Evolutionary conservation across 2,888 invertebrate genomes (phyloP), one percentile per base, ranked within the genome.

Genomic region (Blastobasis adustella): DNA sequence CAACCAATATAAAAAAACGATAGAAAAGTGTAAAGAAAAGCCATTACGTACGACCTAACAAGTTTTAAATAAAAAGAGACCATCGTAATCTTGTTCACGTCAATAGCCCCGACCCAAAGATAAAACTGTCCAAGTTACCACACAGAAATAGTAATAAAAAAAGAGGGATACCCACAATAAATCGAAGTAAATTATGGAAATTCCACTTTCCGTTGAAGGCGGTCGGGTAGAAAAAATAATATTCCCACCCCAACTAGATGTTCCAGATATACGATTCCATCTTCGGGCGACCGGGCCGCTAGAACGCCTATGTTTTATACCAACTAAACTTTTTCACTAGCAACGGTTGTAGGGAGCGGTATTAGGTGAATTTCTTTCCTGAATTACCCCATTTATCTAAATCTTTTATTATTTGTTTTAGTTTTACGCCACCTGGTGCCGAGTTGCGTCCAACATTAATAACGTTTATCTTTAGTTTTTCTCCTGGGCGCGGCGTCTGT

Each of bases 101-200:
- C 23, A 23, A 23, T 23, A 23, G 23, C 23, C 23, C 23, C 23
- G 23, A 23, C 23, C 23, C 23, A 23, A 23, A 23, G 23, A 23
- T 23, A 23, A 23, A 23, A 23, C 23, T 23, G 23, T 23, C 23
- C 23, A 23, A 23, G 23, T 23, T 23, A 23, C 23, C 23, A 23
- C 23, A 23, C 36, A n/a, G 10, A 38, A 47, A 39, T 39, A 37
- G 47, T 10, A 39, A 47, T 47, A 47, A 47, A 52, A 50, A 23
- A 47, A 47, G 47, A 51, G 39, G 40, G 42, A 49, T 49, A 41
- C 45, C 45, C 42, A 47, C 45, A 47, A 52, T 49, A 52, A 52
- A 49, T 36, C 45, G 51, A 48, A 49, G 49, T 52, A 52, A 52
- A 52, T 46, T 52, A 52, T 52, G 52, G 49, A 38, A 52, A 52